Evolutionary conservation across 2,888 invertebrate species (phyloP).

Genomic region (Tachystola acroxantha): DNA sequence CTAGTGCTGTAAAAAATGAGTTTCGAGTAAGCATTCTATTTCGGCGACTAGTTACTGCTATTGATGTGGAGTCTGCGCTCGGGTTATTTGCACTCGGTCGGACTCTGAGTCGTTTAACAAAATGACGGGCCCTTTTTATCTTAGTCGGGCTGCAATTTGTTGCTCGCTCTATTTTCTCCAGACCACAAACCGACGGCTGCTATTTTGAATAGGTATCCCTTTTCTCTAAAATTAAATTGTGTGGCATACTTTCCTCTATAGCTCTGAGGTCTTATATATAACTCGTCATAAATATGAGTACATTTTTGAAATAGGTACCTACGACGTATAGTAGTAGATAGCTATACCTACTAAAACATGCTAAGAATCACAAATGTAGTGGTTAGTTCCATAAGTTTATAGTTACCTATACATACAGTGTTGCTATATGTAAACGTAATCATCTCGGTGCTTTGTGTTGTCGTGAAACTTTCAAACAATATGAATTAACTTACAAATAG

Average conservation of each 20-base stretch:
- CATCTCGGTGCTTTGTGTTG: no score
- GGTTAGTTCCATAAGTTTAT: no score
- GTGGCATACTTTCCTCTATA: conserved; percentile 23
- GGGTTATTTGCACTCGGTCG: conserved; percentile 49
- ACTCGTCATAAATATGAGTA: no score
- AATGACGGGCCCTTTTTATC: conserved; percentile 74
- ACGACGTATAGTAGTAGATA: no score
- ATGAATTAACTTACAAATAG: no score
- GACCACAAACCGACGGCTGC: conserved; percentile 57
- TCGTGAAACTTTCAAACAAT: no score
- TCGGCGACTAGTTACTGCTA: conserved; percentile 17
- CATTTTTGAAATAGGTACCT: no score
- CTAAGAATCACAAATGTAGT: no score
- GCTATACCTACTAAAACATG: no score
- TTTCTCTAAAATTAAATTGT: conserved; percentile 55
- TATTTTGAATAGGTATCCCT: conserved; percentile 65
- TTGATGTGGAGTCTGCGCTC: conserved; percentile 36
- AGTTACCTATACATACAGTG: no score
- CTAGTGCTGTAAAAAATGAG: conserved; percentile 4
- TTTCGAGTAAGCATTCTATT: conserved; percentile 5
- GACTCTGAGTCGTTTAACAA: conserved; percentile 68
- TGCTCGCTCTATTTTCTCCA: conserved; percentile 62
- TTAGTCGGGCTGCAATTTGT: conserved; percentile 70
- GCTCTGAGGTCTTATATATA: not conserved
- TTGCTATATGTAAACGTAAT: no score